Base-by-base conservation (phyloP, 2,797 vertebrate genomes). In the Cuniculus paca region DNA sequence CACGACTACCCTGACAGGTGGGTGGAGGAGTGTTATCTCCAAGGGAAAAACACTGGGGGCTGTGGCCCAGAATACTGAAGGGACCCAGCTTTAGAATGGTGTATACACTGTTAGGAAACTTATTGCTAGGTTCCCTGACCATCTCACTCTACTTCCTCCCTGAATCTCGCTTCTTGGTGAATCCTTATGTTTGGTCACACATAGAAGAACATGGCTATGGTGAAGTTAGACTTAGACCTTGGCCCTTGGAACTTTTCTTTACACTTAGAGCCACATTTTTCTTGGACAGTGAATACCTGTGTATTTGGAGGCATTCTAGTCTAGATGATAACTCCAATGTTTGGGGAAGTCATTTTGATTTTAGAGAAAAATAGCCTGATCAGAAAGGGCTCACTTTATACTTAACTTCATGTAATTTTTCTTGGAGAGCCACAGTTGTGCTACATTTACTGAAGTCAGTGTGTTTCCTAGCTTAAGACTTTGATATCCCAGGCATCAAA, bases 1-100 rank as follows among this genome's bases (percentile, higher is more conserved):
- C 96, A 98, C 93, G 96, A 97, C 96, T 96, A 70, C 95, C 86
- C 63, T 88, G 95, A 86, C 94, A 95, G 92, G 97, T 97, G 97
- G 97, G 97, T 95, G 97, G 97, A 95, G 95, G 95, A 97, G 97
- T 95, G 96, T 94, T 97, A 96, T 95, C 96, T 94, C 80, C 92
- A 91, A 92, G 96, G 68, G 89, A 95, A 96, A 97, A 97, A 97
- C 90, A 54, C 31, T 95, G 96, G 93, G 94, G 96, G 93, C 94
- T 96, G 95, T 95, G 95, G 94, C 92, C 95, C 79, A 95, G 92
- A 95, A 97, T 96, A 96, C 90, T 61, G 80, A 93, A 94, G 82
- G 91, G 70, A 95, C 95, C 81, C 82, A 83, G 75, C 95, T 97
- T 96, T 94, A 92, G 84, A 88, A 93, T 74, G 72, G 52, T 68